Conservation (phyloP, 2,113 vertebrate genomes). For the Girardinichthys multiradiatus region DNA sequence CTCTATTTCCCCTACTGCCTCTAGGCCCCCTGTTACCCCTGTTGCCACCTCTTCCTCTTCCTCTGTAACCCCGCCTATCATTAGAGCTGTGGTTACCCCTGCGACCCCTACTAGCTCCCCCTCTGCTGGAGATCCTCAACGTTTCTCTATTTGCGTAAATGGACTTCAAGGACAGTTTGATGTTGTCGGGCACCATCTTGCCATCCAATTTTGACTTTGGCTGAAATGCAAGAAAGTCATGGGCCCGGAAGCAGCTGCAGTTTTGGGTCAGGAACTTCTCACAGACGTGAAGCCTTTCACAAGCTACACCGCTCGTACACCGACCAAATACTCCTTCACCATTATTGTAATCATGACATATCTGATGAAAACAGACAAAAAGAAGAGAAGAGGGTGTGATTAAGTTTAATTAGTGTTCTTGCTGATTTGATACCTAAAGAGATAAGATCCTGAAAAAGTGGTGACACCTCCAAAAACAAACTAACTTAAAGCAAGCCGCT, state of each 20-base stretch:
- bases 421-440: not conserved
- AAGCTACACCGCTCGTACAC: slow-evolving; percentile 51
- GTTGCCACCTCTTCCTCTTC: slow-evolving; percentile 11
- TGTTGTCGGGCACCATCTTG: slow-evolving; percentile 36
- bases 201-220: slow-evolving; percentile 54
- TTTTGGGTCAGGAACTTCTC: slow-evolving; percentile 45
- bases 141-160: slow-evolving; percentile 67
- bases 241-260: slow-evolving; percentile 67
- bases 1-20: not conserved
- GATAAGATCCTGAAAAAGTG: not conserved
- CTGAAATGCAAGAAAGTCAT: slow-evolving; percentile 70
- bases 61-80: not conserved
- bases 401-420: not conserved
- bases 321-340: slow-evolving; percentile 54
- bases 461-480: too few species aligned
- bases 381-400: not conserved
- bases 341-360: slow-evolving; percentile 78
- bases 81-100: not conserved
- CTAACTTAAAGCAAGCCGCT: too few species aligned
- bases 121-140: slow-evolving; percentile 21
- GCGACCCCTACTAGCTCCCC: not conserved
- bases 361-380: slow-evolving; percentile 32
- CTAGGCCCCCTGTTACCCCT: not conserved
- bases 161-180: slow-evolving; percentile 53
- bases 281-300: slow-evolving; percentile 75